phyloP scores from a whole-genome alignment of 1,140 invertebrate genomes.

The Stenopsyche tienmushanensis region DNA sequence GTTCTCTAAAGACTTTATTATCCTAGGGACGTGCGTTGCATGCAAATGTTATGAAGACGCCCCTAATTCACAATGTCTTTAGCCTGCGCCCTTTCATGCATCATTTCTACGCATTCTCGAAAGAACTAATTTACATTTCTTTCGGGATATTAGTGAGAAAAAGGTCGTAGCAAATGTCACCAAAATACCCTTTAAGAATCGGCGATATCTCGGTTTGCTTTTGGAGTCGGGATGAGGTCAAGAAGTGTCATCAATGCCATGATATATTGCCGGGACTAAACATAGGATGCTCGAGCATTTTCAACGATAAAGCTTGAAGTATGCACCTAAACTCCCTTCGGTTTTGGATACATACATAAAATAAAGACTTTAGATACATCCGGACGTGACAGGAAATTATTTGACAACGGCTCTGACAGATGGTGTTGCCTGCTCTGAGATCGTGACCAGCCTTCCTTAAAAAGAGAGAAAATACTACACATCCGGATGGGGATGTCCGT shows the following conservation, averaged over 20 bases:
- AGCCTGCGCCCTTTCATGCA: background rate
- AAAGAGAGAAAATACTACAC: background rate
- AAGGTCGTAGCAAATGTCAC: background rate
- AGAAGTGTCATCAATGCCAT: background rate
- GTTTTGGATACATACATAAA: background rate
- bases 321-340: background rate
- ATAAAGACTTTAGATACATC: conserved; percentile 5
- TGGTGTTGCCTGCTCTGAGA: conserved; percentile 15
- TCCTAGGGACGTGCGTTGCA: too few species aligned
- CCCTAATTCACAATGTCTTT: too few species aligned
- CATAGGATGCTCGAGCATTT: background rate
- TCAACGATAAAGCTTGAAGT: background rate
- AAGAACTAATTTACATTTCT: too few species aligned
- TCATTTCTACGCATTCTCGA: too few species aligned
- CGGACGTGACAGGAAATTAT: conserved; percentile 38
- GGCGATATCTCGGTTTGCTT: background rate
- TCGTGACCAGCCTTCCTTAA: background rate
- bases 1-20: too few species aligned
- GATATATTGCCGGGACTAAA: background rate
- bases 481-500: background rate
- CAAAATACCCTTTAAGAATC: background rate
- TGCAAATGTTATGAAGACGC: too few species aligned
- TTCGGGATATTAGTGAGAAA: background rate
- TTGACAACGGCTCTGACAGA: conserved; percentile 39
- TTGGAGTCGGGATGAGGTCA: background rate